Base-by-base conservation (phyloP, 2,888 invertebrate species). In the Meganola albula region DNA sequence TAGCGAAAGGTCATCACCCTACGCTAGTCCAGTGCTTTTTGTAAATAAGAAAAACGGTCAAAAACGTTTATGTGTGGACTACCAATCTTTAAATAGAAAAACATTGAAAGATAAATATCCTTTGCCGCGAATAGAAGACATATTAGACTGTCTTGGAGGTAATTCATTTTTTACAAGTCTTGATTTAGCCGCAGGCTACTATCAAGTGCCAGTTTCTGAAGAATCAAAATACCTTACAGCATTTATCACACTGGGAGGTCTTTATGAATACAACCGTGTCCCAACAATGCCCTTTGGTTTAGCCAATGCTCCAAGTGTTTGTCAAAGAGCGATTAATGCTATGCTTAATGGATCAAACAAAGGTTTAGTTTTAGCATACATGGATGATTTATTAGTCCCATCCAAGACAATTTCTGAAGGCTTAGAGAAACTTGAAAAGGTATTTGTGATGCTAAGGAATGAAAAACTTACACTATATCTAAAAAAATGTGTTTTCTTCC, bases 1-100 rank as follows among this genome's bases (percentile, higher is more conserved):
- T n/a, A 9, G 26, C 1, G 26, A 27, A n/a, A 10, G 10, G 2
- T 5, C 3, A 3, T 27, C 26, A 4, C 5, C 9, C 4, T 27
- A 27, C 10, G 9, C 18, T 6, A 38, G 41, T 20, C 44, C 39
- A 4, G 39, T 37, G 13, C 23, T 41, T 3, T 21, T 45, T 9
- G 39, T 37, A 1, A 35, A 23, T 10, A 40, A 40, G 24, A 40
- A 36, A 10, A 31, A 35, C 25, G 35, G 40, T 43, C 4, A 36
- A 52, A 13, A 57, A 47, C 31, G 61, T 46, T 27, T 47, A 32
- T 32, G 46, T 21, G 10, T 46, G 1, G 42, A 46, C 23, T 49
- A 40, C 31, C 20, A 44, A 6, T 36, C 42, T 3, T 27, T 47
- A 2, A 50, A 47, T 9, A 24, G 36, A 8, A 43, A 41, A 16